Evolutionary conservation across 1,140 invertebrate species (phyloP).

Genomic region (Apis florea): DNA sequence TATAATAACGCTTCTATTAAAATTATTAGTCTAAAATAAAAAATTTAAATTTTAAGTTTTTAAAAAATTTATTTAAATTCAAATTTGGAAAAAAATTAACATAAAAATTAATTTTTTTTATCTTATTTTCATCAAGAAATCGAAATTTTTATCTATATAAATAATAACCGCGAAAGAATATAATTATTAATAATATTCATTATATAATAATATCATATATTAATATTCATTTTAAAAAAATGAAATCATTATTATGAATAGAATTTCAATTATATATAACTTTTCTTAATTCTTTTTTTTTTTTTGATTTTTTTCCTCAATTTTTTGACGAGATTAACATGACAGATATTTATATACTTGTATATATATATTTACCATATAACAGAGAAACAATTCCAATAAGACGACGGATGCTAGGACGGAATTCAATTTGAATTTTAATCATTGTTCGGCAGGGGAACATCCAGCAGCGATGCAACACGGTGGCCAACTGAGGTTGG

Average conservation of each 20-base stretch:
- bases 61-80: background rate
- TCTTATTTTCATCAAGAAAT: too few species aligned
- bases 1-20: background rate
- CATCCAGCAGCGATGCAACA: slow-evolving; percentile 92
- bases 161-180: too few species aligned
- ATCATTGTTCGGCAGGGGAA: slow-evolving; percentile 82
- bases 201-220: too few species aligned
- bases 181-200: too few species aligned
- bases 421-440: slow-evolving; percentile 54
- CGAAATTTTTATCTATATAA: too few species aligned
- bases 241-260: background rate
- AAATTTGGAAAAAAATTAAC: background rate
- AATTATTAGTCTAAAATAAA: background rate
- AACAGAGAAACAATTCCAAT: slow-evolving; percentile 41
- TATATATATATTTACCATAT: background rate
- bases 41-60: background rate
- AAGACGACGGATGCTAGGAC: slow-evolving; percentile 15
- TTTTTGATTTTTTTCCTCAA: too few species aligned
- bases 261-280: background rate
- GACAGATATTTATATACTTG: background rate
- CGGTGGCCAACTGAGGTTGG: slow-evolving; percentile 81
- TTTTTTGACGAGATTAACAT: background rate
- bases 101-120: background rate
- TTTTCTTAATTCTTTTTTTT: too few species aligned
- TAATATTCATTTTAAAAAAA: too few species aligned